These are phyloP conservation scores for Panzeria rudis DNA, from an alignment of 2,888 invertebrate species.

Conservation along the genomic window DNA sequence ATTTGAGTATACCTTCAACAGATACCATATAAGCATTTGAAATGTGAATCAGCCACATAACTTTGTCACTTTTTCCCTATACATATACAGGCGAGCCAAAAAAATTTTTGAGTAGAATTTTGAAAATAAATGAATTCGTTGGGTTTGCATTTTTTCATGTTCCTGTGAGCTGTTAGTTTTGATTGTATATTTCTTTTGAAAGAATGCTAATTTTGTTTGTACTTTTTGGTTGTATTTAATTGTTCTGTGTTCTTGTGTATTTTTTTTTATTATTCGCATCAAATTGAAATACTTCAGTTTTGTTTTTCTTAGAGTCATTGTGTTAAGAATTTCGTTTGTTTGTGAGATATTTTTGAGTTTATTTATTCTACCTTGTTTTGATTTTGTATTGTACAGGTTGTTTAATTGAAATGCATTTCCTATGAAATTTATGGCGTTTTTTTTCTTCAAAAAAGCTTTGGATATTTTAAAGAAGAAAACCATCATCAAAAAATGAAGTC, in stretches of 20 bases:
- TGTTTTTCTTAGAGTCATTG: conserved; percentile 10
- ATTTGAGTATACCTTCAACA: too few relatives aligned
- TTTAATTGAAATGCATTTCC: conserved; percentile 10
- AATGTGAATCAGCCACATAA: too few relatives aligned
- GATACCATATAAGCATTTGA: too few relatives aligned
- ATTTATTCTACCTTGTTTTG: not conserved
- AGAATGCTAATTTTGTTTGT: conserved; percentile 69
- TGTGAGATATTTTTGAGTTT: not conserved
- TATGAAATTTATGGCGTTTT: not conserved
- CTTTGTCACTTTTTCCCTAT: conserved; percentile 37
- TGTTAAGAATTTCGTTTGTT: conserved; percentile 10
- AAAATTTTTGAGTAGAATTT: conserved; percentile 18
- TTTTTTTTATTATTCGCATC: conserved; percentile 10
- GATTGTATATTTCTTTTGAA: conserved; percentile 47
- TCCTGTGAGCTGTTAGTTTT: not conserved
- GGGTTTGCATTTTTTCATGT: conserved; percentile 22
- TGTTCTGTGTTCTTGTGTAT: conserved; percentile 50
- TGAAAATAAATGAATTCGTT: conserved; percentile 20
- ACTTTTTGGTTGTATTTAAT: conserved; percentile 66
- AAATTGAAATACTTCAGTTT: conserved; percentile 39
- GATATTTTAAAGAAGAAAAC: too few relatives aligned
- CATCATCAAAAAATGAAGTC: too few relatives aligned
- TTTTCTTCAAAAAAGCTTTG: too few relatives aligned
- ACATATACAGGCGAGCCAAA: conserved; percentile 8
- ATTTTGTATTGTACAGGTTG: not conserved